Evolutionary conservation across 2,113 vertebrate species (phyloP), one percentile per base, ranked within the genome.

Genomic region (Callipepla californica): DNA sequence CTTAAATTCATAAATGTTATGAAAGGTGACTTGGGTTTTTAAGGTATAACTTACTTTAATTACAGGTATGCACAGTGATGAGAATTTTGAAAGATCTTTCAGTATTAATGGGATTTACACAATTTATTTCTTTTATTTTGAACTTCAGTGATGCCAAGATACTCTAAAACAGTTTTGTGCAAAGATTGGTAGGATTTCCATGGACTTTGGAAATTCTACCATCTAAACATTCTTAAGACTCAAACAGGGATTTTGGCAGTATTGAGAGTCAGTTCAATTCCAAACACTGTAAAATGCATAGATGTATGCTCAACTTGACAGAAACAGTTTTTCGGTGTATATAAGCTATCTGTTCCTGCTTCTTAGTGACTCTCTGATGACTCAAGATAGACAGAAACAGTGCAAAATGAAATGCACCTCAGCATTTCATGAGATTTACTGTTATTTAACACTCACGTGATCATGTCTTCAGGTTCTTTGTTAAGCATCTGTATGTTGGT

Each of bases 391-490:
- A 77, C 14, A 88, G 38, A 91, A 88, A 76, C 3, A 85, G 20
- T 81, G 23, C 40, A 75, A 67, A 91, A 61, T 48, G 45, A 91
- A 94, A 74, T 16, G 63, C 5, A 6, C 38, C 42, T 44, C n/a
- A 59, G 0, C 34, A 38, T 69, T 76, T 80, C 18, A 87, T 13
- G 40, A 25, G 38, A 91, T 85, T 88, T 34, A 63, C 7, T 70
- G 44, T 59, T 72, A 59, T n/a, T 81, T 68, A 58, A 92, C 42
- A 98, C 99, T 94, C 98, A 99, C 99, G 99, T 99, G 97, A 99
- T 99, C 99, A 99, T 99, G 96, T 99, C 99, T 95, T 99, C 99
- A 4, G 99, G 99, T 83, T 99, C 99, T 97, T 99, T 99, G 98
- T 99, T 99, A 85, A 99, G 98, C 99, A 99, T 99, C 97, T 99